Base-by-base conservation (phyloP, 2,888 invertebrate species). In the Antheraea yamamai region DNA sequence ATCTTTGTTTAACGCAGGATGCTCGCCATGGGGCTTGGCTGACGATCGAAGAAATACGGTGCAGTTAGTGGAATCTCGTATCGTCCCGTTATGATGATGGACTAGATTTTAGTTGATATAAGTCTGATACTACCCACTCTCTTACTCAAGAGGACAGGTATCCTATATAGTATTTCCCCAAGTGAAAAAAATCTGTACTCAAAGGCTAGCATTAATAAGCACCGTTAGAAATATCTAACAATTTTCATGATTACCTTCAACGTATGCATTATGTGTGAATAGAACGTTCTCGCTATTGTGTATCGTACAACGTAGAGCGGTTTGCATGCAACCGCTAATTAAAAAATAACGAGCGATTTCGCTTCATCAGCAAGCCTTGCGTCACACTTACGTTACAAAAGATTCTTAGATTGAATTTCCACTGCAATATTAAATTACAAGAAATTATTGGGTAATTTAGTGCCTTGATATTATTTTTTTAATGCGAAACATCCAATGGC, bases 311-410 rank as follows among this genome's bases (percentile, higher is more conserved):
- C 39, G 26, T 30, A 30, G 26, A 30, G 30, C 64, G 64, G 70
- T 39, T 70, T 70, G 35, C 70, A 70, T 70, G 70, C 70, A 39
- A 39, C 39, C 70, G 70, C 70, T 70, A 70, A 70, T 70, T 70
- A 70, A 70, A 70, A 70, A 70, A 70, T 70, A 70, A 70, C 70
- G 70, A 70, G 70, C 70, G 70, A 70, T 39, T 70, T 70, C 39
- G 23, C 70, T 70, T 39, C 70, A 70, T n/a, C 35, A 20, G 39
- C 39, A 39, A 30, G 39, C 39, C 70, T 70, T 70, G 70, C 70
- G 20, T 39, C 70, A 39, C 39, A 39, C 35, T 70, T 70, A 39
- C 70, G 12, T 70, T 70, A 70, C 39, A 70, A 70, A 39, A 39
- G 70, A 70, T 70, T 39, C 39, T 70, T 70, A 70, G 20, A 39